Evolutionary conservation across 2,797 vertebrate genomes (phyloP).

Genomic region (Karalla daura): DNA sequence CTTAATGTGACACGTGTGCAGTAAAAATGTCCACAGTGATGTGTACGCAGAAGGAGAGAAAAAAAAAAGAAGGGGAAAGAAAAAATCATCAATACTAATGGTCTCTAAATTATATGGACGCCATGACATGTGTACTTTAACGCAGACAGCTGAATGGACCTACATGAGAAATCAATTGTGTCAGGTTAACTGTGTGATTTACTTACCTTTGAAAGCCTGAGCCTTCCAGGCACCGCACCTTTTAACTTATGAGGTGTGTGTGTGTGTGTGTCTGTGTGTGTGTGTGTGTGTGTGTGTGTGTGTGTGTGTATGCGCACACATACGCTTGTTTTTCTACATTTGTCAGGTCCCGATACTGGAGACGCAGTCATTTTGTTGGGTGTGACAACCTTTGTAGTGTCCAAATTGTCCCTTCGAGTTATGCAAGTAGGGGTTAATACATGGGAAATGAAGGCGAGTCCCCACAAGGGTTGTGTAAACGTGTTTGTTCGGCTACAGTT

Average conservation of each 20-base stretch:
- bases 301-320: too few relatives aligned
- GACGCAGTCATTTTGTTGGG: too few relatives aligned
- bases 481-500: background rate
- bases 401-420: too few relatives aligned
- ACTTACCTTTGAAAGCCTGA: slow-evolving; percentile 70
- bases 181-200: slow-evolving; percentile 77
- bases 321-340: too few relatives aligned
- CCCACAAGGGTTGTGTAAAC: too few relatives aligned
- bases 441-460: too few relatives aligned
- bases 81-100: slow-evolving; percentile 65
- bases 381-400: too few relatives aligned
- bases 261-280: slow-evolving; percentile 1
- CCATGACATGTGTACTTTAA: slow-evolving; percentile 42
- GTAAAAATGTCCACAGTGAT: slow-evolving; percentile 52
- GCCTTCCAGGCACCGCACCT: slow-evolving; percentile 77
- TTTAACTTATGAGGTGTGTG: slow-evolving; percentile 61
- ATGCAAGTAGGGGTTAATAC: too few relatives aligned
- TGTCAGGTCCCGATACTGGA: too few relatives aligned
- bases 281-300: background rate
- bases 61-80: slow-evolving; percentile 41
- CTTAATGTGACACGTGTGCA: slow-evolving; percentile 47
- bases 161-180: slow-evolving; percentile 72
- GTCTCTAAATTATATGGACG: slow-evolving; percentile 49
- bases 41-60: slow-evolving; percentile 44
- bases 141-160: slow-evolving; percentile 57